A percentile compares a stretch with the other conserved stretches of the same genome.
These are phyloP conservation scores for Pseudomyrmex concolor DNA, from an alignment of 1,140 invertebrate genomes.

Conservation along the genomic window DNA sequence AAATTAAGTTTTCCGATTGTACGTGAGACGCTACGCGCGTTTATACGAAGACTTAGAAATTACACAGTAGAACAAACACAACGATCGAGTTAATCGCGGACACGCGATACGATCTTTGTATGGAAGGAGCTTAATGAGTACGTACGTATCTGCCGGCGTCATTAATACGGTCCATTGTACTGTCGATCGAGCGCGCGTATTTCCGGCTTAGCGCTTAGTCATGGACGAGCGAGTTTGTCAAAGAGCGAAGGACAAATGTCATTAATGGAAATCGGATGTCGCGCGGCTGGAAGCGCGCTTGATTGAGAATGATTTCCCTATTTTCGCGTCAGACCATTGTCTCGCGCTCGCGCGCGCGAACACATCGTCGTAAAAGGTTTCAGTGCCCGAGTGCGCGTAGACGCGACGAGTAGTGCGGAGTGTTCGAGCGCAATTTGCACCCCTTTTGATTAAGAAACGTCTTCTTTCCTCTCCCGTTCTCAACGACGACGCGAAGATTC, in stretches of 20 bases:
- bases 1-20: not conserved
- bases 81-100: not conserved
- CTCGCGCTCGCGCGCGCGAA: not conserved
- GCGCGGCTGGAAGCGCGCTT: slow-evolving; percentile 4
- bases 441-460: slow-evolving; percentile 24
- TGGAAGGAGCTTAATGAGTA: not conserved
- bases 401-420: not conserved
- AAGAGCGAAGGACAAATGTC: slow-evolving; percentile 27
- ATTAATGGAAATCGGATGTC: slow-evolving; percentile 45
- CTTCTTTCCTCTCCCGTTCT: not conserved
- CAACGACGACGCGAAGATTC: slow-evolving; percentile 15
- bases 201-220: slow-evolving; percentile 1
- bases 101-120: not conserved
- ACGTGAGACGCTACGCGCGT: no score
- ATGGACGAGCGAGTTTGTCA: slow-evolving; percentile 21
- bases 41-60: not conserved
- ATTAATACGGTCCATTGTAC: slow-evolving; percentile 45
- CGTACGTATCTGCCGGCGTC: not conserved
- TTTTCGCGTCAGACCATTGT: slow-evolving; percentile 11
- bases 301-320: slow-evolving; percentile 25
- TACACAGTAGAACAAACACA: not conserved
- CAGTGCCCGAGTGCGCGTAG: no score
- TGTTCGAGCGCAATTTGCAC: slow-evolving; percentile 44
- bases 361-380: slow-evolving; percentile 6
- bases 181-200: slow-evolving; percentile 15